These are phyloP conservation scores for Triops cancriformis DNA, from an alignment of 1,140 invertebrate species.

Conservation along the genomic window DNA sequence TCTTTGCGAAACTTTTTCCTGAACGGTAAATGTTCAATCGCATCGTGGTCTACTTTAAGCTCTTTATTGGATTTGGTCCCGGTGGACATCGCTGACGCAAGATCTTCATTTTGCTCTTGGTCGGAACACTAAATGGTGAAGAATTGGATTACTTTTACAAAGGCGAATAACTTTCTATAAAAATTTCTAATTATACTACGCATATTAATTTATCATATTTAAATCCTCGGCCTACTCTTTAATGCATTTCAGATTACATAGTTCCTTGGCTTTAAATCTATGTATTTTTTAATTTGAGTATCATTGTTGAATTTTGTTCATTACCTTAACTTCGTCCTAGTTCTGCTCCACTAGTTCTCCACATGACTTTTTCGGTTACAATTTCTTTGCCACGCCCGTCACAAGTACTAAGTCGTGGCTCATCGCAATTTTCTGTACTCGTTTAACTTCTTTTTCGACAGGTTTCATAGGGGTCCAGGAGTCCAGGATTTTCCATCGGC, in stretches of 20 bases:
- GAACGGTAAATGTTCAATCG: constrained; percentile 76
- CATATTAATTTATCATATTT: no score
- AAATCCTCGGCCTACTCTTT: constrained; percentile 7
- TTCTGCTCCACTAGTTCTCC: constrained; percentile 96
- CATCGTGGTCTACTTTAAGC: constrained; percentile 77
- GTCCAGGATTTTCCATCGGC: constrained; percentile 61
- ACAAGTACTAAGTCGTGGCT: constrained; percentile 60
- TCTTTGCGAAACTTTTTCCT: constrained; percentile 96
- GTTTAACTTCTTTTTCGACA: constrained; percentile 78
- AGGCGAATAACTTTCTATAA: no score
- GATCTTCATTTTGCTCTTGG: constrained; percentile 90
- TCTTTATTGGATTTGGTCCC: constrained; percentile 81
- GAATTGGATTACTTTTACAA: constrained; percentile 8
- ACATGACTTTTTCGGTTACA: constrained; percentile 62
- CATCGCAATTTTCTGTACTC: constrained; percentile 47
- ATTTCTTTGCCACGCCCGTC: constrained; percentile 84
- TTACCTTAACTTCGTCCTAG: constrained; percentile 82
- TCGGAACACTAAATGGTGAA: constrained; percentile 67
- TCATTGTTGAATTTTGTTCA: background rate
- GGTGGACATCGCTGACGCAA: constrained; percentile 81
- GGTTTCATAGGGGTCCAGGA: constrained; percentile 91
- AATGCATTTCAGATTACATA: no score
- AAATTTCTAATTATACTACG: no score
- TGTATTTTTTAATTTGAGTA: no score
- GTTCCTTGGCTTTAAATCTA: no score